Evolutionary conservation across 2,113 vertebrate species (phyloP).

Genomic region (Campylomormyrus numenius): DNA sequence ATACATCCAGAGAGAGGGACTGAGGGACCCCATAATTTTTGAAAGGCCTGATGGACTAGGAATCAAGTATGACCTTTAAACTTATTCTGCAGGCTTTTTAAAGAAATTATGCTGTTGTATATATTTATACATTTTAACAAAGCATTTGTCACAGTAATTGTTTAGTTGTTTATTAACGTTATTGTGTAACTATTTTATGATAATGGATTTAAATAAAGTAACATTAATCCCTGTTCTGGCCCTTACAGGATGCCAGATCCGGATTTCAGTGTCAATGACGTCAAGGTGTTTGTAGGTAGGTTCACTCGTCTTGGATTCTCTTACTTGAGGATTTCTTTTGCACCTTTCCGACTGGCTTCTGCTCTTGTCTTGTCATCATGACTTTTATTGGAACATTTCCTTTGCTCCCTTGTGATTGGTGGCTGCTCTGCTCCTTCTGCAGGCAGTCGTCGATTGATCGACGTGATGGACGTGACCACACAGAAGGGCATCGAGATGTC

Average conservation of each 20-base stretch:
- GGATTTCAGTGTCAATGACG: constrained; percentile 93
- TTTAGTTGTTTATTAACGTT: not conserved
- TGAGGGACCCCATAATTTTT: constrained; percentile 91
- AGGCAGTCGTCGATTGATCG: constrained; percentile 92
- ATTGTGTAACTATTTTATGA: not conserved
- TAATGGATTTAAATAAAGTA: not conserved
- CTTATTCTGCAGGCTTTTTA: not conserved
- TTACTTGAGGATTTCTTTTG: not conserved
- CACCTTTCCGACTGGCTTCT: not conserved
- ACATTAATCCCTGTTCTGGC: not conserved
- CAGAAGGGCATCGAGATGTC: constrained; percentile 98
- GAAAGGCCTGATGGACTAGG: constrained; percentile 82
- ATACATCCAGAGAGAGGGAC: constrained; percentile 89
- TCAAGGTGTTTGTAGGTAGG: constrained; percentile 94
- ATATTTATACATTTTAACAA: not conserved
- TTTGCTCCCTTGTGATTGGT: not conserved
- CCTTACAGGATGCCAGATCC: constrained; percentile 86
- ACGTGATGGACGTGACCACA: constrained; percentile 97
- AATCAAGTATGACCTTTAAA: constrained; percentile 71
- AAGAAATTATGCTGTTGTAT: not conserved
- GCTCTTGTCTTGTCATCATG: not conserved
- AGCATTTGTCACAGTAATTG: not conserved
- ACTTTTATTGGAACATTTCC: not conserved
- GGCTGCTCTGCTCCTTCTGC: constrained; percentile 19
- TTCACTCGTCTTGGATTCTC: not conserved